Evolutionary conservation across 2,113 vertebrate genomes (phyloP), one percentile per base, ranked within the genome.

Genomic region (Castor canadensis): DNA sequence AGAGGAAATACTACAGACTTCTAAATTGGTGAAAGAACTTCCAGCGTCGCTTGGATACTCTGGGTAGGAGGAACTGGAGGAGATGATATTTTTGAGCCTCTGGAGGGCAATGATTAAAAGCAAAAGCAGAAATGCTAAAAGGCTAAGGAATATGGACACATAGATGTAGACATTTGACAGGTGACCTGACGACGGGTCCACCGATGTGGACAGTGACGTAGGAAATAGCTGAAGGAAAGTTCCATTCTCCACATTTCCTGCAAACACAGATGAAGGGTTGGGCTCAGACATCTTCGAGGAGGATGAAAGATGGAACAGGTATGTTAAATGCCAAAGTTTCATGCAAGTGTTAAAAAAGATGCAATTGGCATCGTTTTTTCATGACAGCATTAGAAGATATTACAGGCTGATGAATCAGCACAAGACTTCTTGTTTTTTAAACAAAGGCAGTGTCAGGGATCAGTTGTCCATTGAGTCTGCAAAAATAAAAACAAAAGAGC

Each of bases 21-120:
- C 99, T 98, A 99, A 99, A 97, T 99, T 99, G 97, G 99, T 99
- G 98, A 99, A 99, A 8, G 99, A 99, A 97, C 99, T 99, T n/a
- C 99, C 99, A 40, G 98, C 99, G 69, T 99, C 99, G 32, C 99
- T 99, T 32, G 98, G 98, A 87, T 99, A 99, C 97, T 99, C 99
- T 0, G 99, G 99, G 93, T 99, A 99, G 2, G 99, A 99, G 13
- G 99, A 99, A 47, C 99, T 99, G 86, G 99, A 99, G 71, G 99
- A 99, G 98, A 99, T 99, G 73, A 99, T 99, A 94, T 99, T 99
- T 98, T 99, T 99, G 96, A 99, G 99, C 98, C 99, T 98, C 98
- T 99, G 99, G 89, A 99, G 99, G 93, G 99, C 99, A 95, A 99
- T 99, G 98, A 99, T 98, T 94, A 99, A 98, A 89, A 99, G 98